A percentile compares a stretch with the other conserved stretches of the same genome.
These are phyloP conservation scores for Himantopus leucocephalus DNA, from an alignment of 2,113 vertebrate species.

Conservation along the genomic window DNA sequence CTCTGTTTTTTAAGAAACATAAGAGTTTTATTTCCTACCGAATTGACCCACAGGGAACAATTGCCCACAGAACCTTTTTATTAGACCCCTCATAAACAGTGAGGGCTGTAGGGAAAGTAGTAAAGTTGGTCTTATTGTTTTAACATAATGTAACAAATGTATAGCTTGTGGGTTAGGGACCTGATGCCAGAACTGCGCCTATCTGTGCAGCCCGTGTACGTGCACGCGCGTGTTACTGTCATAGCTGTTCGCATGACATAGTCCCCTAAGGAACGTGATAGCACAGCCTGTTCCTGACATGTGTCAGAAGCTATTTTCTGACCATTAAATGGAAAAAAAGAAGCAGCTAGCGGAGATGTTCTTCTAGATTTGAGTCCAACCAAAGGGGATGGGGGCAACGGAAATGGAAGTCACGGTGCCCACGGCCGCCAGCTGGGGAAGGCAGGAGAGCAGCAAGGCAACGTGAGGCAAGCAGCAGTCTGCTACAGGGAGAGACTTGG, in stretches of 20 bases:
- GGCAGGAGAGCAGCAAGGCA: neutral
- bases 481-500: neutral
- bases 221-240: neutral
- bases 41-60: conserved; percentile 72
- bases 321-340: neutral
- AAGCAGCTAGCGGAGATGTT: neutral
- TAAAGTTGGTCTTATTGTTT: conserved; percentile 39
- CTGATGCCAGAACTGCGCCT: neutral
- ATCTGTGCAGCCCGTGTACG: fast-evolving
- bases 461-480: neutral
- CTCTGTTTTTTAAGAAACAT: conserved; percentile 6
- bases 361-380: neutral
- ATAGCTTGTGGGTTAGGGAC: neutral
- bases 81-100: conserved; percentile 72
- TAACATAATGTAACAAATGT: neutral
- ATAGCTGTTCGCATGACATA: neutral
- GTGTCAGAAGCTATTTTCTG: neutral
- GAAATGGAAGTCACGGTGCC: neutral
- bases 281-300: neutral
- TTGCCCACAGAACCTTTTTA: conserved; percentile 77
- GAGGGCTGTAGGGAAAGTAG: conserved; percentile 64
- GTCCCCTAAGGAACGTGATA: fast-evolving
- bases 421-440: neutral
- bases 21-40: conserved; percentile 65
- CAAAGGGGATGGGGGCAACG: neutral